These are phyloP conservation scores for Stenopsyche tienmushanensis DNA, from an alignment of 1,140 invertebrate genomes.

Conservation along the genomic window DNA sequence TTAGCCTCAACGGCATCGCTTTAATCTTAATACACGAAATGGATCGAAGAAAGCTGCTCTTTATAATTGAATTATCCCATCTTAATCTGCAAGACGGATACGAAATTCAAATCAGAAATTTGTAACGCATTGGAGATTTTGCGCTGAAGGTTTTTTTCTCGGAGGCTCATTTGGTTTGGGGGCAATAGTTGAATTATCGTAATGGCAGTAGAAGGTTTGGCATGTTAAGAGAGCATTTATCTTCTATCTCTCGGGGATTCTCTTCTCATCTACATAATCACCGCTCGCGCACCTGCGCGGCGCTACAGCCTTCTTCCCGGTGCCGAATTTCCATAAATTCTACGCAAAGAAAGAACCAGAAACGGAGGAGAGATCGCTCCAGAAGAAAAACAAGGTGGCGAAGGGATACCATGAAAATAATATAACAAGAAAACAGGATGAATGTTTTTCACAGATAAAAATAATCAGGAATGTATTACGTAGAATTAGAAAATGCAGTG, in stretches of 20 bases:
- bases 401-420: slow-evolving; percentile 4
- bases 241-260: slow-evolving; percentile 31
- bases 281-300: slow-evolving; percentile 31
- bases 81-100: background rate
- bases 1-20: no score
- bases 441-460: slow-evolving; percentile 29
- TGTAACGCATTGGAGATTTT: background rate
- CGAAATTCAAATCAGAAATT: background rate
- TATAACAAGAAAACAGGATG: slow-evolving; percentile 13
- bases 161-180: background rate
- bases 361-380: background rate
- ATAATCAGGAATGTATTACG: slow-evolving; percentile 25
- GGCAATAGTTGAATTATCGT: slow-evolving; percentile 38
- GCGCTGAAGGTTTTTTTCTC: background rate
- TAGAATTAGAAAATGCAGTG: background rate
- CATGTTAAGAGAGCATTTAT: slow-evolving; percentile 38
- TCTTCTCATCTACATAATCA: slow-evolving; percentile 34
- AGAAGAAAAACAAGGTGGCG: slow-evolving; percentile 9
- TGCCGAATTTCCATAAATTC: slow-evolving; percentile 33
- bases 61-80: background rate
- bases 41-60: no score
- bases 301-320: background rate
- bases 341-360: slow-evolving; percentile 28
- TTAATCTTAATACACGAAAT: no score
- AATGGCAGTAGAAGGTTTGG: slow-evolving; percentile 34